Conservation (phyloP, 2,113 vertebrate genomes). For the Cryptotis parvus region DNA sequence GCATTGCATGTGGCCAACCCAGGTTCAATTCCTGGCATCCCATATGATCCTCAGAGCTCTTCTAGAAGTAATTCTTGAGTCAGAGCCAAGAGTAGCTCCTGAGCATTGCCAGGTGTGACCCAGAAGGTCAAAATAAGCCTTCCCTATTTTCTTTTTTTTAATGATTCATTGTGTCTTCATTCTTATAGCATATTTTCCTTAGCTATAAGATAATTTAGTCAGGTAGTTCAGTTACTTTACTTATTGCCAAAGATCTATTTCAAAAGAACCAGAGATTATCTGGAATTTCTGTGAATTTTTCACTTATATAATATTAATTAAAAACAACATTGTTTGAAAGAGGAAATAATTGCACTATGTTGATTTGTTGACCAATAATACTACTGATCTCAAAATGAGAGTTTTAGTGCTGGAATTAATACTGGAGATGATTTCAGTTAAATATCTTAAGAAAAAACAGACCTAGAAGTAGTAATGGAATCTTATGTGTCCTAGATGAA, state of each 20-base stretch:
- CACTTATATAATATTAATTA: too few species aligned
- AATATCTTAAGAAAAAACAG: constrained; percentile 22
- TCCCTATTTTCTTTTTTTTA: constrained; percentile 43
- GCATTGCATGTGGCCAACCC: too few species aligned
- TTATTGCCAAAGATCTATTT: constrained; percentile 12
- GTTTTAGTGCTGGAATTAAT: constrained; percentile 8
- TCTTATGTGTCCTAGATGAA: not conserved
- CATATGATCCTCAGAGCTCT: too few species aligned
- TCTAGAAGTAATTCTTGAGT: too few species aligned
- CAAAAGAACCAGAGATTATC: not conserved
- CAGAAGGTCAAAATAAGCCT: too few species aligned
- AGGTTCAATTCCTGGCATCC: too few species aligned
- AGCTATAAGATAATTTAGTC: constrained; percentile 34
- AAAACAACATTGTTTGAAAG: not conserved
- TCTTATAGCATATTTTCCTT: constrained; percentile 33
- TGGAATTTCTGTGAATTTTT: not conserved
- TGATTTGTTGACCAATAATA: not conserved
- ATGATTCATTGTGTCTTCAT: not conserved
- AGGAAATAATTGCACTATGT: not conserved
- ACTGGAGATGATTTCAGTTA: not conserved
- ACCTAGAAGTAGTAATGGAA: not conserved
- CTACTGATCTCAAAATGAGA: not conserved
- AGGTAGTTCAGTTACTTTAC: not conserved
- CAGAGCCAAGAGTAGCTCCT: too few species aligned
- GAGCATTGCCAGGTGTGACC: too few species aligned